Evolutionary conservation across 2,888 invertebrate genomes (phyloP).

Genomic region (Caenorhabditis sp.): DNA sequence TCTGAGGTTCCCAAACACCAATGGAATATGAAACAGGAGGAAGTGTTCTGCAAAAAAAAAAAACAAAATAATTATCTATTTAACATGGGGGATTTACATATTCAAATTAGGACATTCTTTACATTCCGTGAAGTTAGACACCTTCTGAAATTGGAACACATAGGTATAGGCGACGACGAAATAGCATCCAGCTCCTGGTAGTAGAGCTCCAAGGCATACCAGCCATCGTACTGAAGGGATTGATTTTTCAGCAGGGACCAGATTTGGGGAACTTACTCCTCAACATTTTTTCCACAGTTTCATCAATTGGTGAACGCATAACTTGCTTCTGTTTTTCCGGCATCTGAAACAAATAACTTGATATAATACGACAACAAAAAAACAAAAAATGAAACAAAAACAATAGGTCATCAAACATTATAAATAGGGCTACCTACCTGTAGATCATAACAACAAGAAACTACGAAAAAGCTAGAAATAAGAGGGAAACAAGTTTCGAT

Average conservation of each 20-base stretch:
- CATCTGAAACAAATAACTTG: background rate
- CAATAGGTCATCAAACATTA: background rate
- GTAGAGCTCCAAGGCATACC: constrained; percentile 59
- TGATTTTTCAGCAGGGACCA: background rate
- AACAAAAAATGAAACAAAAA: background rate
- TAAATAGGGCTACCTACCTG: background rate
- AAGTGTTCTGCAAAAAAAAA: constrained; percentile 50
- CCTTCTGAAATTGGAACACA: constrained; percentile 65
- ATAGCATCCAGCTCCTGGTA: constrained; percentile 69
- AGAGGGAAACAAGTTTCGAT: background rate
- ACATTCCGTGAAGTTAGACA: constrained; percentile 61
- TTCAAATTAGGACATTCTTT: constrained; percentile 61
- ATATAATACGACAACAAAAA: background rate
- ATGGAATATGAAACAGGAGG: constrained; percentile 69
- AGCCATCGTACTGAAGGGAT: constrained; percentile 52
- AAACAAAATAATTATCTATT: background rate
- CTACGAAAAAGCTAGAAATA: background rate
- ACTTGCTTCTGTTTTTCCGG: background rate
- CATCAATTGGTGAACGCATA: constrained; percentile 39
- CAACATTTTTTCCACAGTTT: constrained; percentile 38
- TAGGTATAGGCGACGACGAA: constrained; percentile 66
- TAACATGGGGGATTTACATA: constrained; percentile 41
- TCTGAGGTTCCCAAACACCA: constrained; percentile 69
- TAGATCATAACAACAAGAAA: background rate
- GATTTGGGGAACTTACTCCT: constrained; percentile 18